Evolutionary conservation across 2,888 invertebrate genomes (phyloP), one percentile per base, ranked within the genome.

Genomic region (Invenusta paracnida): DNA sequence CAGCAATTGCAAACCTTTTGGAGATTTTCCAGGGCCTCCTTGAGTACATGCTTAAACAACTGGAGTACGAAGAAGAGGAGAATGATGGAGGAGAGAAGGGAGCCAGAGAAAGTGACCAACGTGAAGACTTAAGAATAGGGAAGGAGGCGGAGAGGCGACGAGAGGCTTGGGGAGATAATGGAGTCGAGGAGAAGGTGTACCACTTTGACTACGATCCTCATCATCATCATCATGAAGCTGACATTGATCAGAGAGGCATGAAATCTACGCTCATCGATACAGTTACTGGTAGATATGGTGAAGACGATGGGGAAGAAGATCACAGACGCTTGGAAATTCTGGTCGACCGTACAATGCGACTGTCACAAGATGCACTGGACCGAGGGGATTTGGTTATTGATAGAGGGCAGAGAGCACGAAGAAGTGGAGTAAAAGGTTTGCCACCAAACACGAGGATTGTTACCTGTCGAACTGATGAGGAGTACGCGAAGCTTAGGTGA

Each of bases 11-110:
- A 13, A 90, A 91, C 85, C 89, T 91, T 27, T 87, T 90, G 73
- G 91, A 91, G 79, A 91, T 91, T 73, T 90, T 91, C 84, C 87
- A 89, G 23, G 90, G 90, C 29, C 89, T 91, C 1, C 87, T 90
- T 31, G 91, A 91, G 85, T 91, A 89, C 87, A 90, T 91, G 85
- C 88, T 91, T 13, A 29, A 82, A 17, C 82, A 29, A 13, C n/a
- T 82, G 29, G 82, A 82, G 29, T 30, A 5, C 2, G 82, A 82
- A 23, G 29, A 30, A 48, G 48, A 17, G 48, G 48, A 48, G 48
- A 17, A 48, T 11, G 48, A 48, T 5, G 5, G 48, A 17, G 5
- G 48, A 48, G 48, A 17, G 48, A 48, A 48, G 48, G 48, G 17
- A 11, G 48, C 48, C 5, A 48, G 48, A 17, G 5, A 48, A 48